phyloP scores from a whole-genome alignment of 1,140 invertebrate genomes.

The Nasonia vitripennis region DNA sequence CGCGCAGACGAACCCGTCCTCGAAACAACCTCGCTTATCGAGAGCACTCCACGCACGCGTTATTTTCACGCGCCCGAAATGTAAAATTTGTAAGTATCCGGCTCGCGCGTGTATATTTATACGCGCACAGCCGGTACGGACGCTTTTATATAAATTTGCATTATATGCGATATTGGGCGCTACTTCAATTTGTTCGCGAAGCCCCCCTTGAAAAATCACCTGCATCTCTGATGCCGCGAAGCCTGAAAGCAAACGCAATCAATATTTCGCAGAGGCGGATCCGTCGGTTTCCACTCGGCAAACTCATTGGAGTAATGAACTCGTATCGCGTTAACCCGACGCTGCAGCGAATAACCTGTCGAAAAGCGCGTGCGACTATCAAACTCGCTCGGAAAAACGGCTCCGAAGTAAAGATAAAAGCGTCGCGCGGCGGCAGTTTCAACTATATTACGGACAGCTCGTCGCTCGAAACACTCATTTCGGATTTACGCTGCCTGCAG shows the following conservation, averaged over 20 bases:
- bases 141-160: no score
- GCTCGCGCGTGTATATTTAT: no score
- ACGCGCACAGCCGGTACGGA: no score
- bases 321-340: not conserved
- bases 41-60: no score
- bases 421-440: not conserved
- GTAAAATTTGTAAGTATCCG: not conserved
- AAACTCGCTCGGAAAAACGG: not conserved
- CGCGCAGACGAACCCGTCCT: not conserved
- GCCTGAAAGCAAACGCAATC: not conserved
- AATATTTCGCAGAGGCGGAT: not conserved
- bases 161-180: no score
- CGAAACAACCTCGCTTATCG: no score
- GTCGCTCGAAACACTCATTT: slow-evolving; percentile 43
- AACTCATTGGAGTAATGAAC: slow-evolving; percentile 32
- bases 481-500: slow-evolving; percentile 29
- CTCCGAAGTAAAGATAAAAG: slow-evolving; percentile 24
- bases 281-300: not conserved
- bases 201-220: no score
- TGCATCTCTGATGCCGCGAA: no score
- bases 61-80: not conserved
- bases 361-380: not conserved
- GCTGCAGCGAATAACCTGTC: not conserved
- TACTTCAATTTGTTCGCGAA: no score
- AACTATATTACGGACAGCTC: not conserved